phyloP scores from a whole-genome alignment of 2,888 invertebrate species.

The Gymnoscelis rufifasciata region DNA sequence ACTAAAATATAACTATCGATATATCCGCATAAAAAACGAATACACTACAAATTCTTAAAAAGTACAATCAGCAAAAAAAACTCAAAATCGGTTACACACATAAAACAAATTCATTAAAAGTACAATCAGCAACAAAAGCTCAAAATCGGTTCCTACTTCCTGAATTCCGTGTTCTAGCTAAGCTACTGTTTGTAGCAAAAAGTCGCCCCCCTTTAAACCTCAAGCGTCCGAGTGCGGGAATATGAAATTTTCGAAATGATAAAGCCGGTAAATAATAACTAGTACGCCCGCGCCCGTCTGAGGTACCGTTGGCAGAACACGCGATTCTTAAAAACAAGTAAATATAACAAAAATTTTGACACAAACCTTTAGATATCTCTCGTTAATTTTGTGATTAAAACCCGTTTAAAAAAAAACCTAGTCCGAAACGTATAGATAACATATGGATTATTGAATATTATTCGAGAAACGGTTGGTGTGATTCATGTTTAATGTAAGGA shows the following conservation, averaged over 20 bases:
- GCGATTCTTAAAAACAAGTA: background rate
- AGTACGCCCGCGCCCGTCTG: slow-evolving; percentile 57
- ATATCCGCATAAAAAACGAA: background rate
- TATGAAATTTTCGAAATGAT: slow-evolving; percentile 80
- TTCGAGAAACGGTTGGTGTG: too few relatives aligned
- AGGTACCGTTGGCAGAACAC: slow-evolving; percentile 52
- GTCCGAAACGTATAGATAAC: too few relatives aligned
- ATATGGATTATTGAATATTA: too few relatives aligned
- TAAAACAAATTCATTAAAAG: background rate
- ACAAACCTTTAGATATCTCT: too few relatives aligned
- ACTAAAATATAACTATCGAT: too few relatives aligned
- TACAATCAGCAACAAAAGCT: background rate
- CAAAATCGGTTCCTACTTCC: slow-evolving; percentile 15
- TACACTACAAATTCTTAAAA: background rate
- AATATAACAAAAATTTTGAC: too few relatives aligned
- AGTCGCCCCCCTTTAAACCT: slow-evolving; percentile 74
- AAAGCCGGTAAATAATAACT: slow-evolving; percentile 80
- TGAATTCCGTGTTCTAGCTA: slow-evolving; percentile 44
- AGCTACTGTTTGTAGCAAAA: slow-evolving; percentile 70
- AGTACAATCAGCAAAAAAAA: background rate
- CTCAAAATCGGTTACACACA: background rate
- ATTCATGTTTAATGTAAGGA: too few relatives aligned
- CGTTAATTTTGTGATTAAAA: too few relatives aligned
- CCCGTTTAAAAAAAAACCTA: too few relatives aligned
- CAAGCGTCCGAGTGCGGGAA: slow-evolving; percentile 78